Evolutionary conservation across 2,113 vertebrate genomes (phyloP), one percentile per base, ranked within the genome.

Genomic region (Saccopteryx leptura): DNA sequence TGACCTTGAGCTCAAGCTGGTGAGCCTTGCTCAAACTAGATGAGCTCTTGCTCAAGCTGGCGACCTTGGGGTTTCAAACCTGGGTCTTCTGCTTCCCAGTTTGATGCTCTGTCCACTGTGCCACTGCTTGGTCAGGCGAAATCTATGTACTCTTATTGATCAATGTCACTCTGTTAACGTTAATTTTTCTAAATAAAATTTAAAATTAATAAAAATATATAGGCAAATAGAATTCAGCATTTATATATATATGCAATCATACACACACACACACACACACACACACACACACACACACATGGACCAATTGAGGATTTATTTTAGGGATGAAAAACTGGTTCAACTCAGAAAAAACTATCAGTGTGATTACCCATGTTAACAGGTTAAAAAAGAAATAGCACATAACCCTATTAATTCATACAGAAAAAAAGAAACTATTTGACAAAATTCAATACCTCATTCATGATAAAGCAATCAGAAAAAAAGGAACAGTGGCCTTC

Each of bases 391-490:
- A 86, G 74, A 86, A 78, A 69, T 12, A 76, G 54, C n/a, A 60
- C 6, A 65, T 56, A 10, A 71, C 71, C 63, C 33, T 71, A 50
- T 56, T 28, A 50, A 65, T 69, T 93, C n/a, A 50, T 71, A n/a
- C 9, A 63, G 31, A 66, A 91, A 68, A 58, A 10, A 31, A 54
- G 8, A 33, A 13, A 13, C 56, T 18, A 18, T 26, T 80, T 88
- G 60, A 56, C 23, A 84, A 58, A 84, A 92, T 54, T 65, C 26
- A 75, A 24, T 8, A 69, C 19, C 21, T 39, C 48, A 65, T 90
- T 87, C 23, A 81, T 82, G 68, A 26, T 75, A 17, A 75, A 71
- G 79, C 68, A 23, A 18, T 92, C 28, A 95, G 86, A 71, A 63
- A 72, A 90, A 86, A 48, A 68, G 61, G 31, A 69, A 86, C 21